Evolutionary conservation across 2,888 invertebrate genomes (phyloP).

Genomic region (Polymixis lichenea): DNA sequence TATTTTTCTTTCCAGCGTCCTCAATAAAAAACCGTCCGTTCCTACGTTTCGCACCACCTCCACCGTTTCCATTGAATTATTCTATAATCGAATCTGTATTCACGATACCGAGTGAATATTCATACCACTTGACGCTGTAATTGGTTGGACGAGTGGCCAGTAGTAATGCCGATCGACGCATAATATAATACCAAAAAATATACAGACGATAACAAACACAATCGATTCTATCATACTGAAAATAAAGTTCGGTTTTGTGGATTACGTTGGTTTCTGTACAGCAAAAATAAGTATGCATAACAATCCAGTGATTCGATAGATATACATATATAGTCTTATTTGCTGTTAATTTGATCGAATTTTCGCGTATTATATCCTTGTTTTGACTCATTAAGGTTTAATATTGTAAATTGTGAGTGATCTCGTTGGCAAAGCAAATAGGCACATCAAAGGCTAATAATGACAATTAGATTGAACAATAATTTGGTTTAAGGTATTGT

Average conservation of each 20-base stretch:
- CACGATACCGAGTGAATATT: slow-evolving; percentile 83
- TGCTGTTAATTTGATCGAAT: slow-evolving; percentile 48
- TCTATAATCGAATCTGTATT: slow-evolving; percentile 81
- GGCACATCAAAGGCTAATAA: slow-evolving; percentile 37
- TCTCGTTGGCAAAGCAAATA: slow-evolving; percentile 12
- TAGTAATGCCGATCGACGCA: slow-evolving; percentile 70
- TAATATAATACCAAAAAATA: slow-evolving; percentile 48
- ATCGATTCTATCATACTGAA: neutral
- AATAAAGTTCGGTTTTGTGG: slow-evolving; percentile 37
- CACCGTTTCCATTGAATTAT: slow-evolving; percentile 71
- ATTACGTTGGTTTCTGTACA: neutral
- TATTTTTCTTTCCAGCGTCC: slow-evolving; percentile 11
- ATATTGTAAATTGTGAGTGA: slow-evolving; percentile 15
- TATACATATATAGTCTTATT: slow-evolving; percentile 61
- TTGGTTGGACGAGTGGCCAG: slow-evolving; percentile 81
- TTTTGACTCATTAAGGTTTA: slow-evolving; percentile 34
- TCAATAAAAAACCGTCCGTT: slow-evolving; percentile 27
- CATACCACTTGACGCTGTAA: slow-evolving; percentile 83
- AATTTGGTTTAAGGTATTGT: slow-evolving; percentile 28
- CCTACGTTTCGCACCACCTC: slow-evolving; percentile 31
- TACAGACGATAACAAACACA: slow-evolving; percentile 4
- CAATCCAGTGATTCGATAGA: slow-evolving; percentile 60
- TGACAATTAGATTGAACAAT: slow-evolving; percentile 38
- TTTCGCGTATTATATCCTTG: slow-evolving; percentile 22
- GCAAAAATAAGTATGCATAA: slow-evolving; percentile 36